Evolutionary conservation across 2,113 vertebrate genomes (phyloP).

Genomic region (Pavo muticus): DNA sequence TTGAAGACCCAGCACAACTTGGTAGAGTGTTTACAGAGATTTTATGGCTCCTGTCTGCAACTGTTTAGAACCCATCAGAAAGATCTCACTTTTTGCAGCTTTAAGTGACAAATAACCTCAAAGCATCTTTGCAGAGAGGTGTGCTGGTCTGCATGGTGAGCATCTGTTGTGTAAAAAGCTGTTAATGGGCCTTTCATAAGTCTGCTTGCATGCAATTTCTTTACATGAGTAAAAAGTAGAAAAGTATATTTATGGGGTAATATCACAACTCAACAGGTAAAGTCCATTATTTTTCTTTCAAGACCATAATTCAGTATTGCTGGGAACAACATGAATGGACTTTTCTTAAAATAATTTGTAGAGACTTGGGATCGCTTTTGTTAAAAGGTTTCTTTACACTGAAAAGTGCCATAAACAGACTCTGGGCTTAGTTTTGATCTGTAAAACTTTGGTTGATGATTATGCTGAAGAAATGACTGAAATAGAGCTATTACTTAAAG

Average conservation of each 20-base stretch:
- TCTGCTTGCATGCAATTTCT: neutral
- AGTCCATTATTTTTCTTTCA: constrained; percentile 47
- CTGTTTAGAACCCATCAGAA: neutral
- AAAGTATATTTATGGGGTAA: neutral
- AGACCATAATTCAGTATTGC: neutral
- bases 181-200: constrained; percentile 18
- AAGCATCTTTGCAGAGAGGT: neutral
- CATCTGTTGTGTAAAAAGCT: neutral
- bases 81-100: neutral
- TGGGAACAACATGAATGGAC: neutral
- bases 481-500: neutral
- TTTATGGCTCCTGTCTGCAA: neutral
- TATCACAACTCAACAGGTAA: constrained; percentile 14
- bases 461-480: neutral
- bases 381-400: constrained; percentile 25
- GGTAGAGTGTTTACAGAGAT: neutral
- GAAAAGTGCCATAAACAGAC: neutral
- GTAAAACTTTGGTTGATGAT: neutral
- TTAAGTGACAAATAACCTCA: neutral
- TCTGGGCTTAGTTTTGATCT: neutral
- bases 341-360: neutral
- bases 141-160: neutral
- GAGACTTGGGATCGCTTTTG: neutral
- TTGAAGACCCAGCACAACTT: neutral
- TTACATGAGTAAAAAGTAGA: neutral